Base-by-base conservation (phyloP, 2,797 vertebrate genomes). In the Melanotaenia parkinsoni region DNA sequence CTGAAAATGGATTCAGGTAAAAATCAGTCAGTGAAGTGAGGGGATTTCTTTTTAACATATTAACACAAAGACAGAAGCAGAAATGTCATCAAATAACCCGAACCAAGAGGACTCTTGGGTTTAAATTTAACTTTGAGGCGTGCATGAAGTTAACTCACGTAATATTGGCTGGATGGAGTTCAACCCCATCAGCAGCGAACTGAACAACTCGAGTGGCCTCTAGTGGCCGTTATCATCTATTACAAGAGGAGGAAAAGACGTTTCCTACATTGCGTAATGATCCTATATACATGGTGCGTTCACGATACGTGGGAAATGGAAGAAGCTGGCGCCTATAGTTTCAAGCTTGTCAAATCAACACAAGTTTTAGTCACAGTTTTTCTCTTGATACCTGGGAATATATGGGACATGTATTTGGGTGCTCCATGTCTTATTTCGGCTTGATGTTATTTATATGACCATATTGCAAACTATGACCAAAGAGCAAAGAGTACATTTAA, bases 201-300 rank as follows among this genome's bases (percentile, higher is more conserved):
- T 16, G 38, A 75, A 88, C 20, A 66, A 79, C 80, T 83, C 30
- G 3, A 75, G 13, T 37, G 89, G 70, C 88, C 61, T 89, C 91
- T 87, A 86, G 65, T 33, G 92, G 81, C 1, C 1, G 2, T 5
- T 1, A 0, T 0, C 0, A 0, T 22, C 57, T 43, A 79, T 71
- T 84, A 82, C 89, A 89, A 38, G n/a, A 62, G 11, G 14, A 10
- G 5, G n/a, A 18, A 58, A 1, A 6, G 0, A 43, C 2, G 38
- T 1, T 3, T 11, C 35, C 14, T 11, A 22, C 3, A 2, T 16
- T 0, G 3, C 1, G 20, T 8, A 18, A 3, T 37, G 33, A 63
- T 68, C 58, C n/a, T 8, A 2, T 32, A 32, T 9, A 11, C n/a
- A 65, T 20, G 30, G 47, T 64, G 47, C 32, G 35, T 60, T 38